phyloP scores from a whole-genome alignment of 2,888 invertebrate genomes.

The Plusia festucae region DNA sequence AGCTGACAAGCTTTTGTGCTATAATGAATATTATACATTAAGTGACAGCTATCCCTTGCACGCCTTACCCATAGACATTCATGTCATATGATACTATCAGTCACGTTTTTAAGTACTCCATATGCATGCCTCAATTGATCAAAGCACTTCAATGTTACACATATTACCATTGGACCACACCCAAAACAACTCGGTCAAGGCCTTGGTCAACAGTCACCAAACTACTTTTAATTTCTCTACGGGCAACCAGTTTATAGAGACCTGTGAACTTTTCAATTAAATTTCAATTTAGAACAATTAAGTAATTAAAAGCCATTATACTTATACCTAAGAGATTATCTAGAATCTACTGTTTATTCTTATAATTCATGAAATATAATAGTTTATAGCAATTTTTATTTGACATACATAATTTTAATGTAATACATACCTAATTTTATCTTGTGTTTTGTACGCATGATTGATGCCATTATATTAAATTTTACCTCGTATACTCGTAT shows the following conservation, averaged over 20 bases:
- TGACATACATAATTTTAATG: too few relatives aligned
- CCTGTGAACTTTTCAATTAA: slow-evolving; percentile 5
- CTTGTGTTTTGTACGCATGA: too few relatives aligned
- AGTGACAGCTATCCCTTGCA: slow-evolving; percentile 36
- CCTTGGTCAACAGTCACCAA: slow-evolving; percentile 64
- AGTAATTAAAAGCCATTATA: too few relatives aligned
- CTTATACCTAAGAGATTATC: too few relatives aligned
- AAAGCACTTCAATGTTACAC: slow-evolving; percentile 42
- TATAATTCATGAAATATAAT: too few relatives aligned
- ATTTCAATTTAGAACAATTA: too few relatives aligned
- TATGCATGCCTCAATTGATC: slow-evolving; percentile 51
- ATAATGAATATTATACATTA: slow-evolving; percentile 15
- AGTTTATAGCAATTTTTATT: too few relatives aligned
- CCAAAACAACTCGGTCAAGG: slow-evolving; percentile 78
- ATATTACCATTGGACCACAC: slow-evolving; percentile 66
- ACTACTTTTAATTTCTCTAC: slow-evolving; percentile 71
- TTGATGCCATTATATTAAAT: too few relatives aligned
- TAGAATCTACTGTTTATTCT: too few relatives aligned
- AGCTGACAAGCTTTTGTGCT: slow-evolving; percentile 21
- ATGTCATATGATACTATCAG: slow-evolving; percentile 12
- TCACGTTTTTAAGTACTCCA: slow-evolving; percentile 45
- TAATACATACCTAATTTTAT: too few relatives aligned
- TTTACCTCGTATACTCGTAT: too few relatives aligned
- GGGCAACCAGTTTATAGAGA: slow-evolving; percentile 39
- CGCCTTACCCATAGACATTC: background rate